These are phyloP conservation scores for Liasis olivaceus DNA, from an alignment of 2,797 vertebrate genomes.

Conservation along the genomic window DNA sequence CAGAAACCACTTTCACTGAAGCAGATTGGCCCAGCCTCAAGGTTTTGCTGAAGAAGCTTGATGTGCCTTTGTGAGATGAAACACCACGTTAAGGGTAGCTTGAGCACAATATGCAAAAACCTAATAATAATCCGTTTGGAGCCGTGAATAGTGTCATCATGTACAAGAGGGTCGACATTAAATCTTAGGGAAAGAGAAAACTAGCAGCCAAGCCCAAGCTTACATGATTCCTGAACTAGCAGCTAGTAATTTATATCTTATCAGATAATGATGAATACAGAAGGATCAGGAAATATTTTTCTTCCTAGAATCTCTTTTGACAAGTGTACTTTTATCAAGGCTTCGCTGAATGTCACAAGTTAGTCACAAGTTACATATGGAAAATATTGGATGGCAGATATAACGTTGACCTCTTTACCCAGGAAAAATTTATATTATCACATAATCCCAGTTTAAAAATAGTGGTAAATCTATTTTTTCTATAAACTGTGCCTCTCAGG, in stretches of 20 bases:
- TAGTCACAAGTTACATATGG: too few species aligned
- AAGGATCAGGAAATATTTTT: neutral
- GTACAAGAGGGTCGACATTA: neutral
- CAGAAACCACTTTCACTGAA: neutral
- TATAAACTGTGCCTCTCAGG: neutral
- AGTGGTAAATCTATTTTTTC: neutral
- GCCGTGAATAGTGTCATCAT: neutral
- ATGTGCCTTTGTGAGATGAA: neutral
- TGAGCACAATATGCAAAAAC: neutral
- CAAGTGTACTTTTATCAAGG: constrained; percentile 65
- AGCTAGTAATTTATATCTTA: constrained; percentile 17
- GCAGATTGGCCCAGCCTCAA: neutral
- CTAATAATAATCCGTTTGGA: neutral
- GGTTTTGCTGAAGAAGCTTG: neutral
- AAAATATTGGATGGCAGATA: too few species aligned
- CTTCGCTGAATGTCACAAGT: neutral
- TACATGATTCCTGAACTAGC: constrained; percentile 49
- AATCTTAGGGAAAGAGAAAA: neutral
- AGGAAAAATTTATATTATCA: neutral
- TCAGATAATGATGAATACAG: constrained; percentile 50
- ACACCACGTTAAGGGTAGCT: neutral
- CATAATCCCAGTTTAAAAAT: neutral
- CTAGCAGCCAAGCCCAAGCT: neutral
- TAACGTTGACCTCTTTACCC: neutral
- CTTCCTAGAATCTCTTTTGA: constrained; percentile 56